phyloP scores from a whole-genome alignment of 2,113 vertebrate genomes.

The Tamias sibiricus region DNA sequence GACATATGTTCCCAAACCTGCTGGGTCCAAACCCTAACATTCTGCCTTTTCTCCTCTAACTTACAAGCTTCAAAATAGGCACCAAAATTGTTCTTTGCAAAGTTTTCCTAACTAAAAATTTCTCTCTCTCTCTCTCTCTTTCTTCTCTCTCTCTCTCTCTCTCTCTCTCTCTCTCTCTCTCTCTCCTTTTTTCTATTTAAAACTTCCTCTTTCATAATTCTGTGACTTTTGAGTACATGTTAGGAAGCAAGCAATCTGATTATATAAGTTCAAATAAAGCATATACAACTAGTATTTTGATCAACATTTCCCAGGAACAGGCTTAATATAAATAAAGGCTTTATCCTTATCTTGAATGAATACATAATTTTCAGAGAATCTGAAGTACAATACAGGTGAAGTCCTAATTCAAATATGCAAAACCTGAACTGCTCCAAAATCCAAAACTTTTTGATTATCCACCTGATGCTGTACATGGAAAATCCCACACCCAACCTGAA shows the following conservation, averaged over 20 bases:
- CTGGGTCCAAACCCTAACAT: neutral
- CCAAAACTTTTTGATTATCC: neutral
- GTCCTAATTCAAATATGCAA: neutral
- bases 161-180: neutral
- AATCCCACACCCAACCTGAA: neutral
- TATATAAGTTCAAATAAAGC: neutral
- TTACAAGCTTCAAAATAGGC: neutral
- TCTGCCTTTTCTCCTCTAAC: neutral
- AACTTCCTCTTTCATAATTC: neutral
- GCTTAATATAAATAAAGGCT: neutral
- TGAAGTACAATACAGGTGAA: neutral
- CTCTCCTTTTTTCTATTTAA: neutral
- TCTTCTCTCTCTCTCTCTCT: too few species aligned
- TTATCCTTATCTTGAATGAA: neutral
- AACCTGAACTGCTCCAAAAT: neutral
- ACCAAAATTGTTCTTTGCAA: neutral
- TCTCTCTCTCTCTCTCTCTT: neutral
- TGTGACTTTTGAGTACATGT: neutral
- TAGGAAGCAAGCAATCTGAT: neutral
- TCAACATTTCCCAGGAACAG: neutral
- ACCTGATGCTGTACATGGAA: neutral
- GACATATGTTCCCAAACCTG: neutral
- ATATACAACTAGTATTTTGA: neutral
- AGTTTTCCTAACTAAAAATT: neutral
- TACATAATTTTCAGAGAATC: neutral